A percentile compares a stretch with the other conserved stretches of the same genome.
phyloP scores from a whole-genome alignment of 2,888 invertebrate species.

The Mactromeris polynyma region DNA sequence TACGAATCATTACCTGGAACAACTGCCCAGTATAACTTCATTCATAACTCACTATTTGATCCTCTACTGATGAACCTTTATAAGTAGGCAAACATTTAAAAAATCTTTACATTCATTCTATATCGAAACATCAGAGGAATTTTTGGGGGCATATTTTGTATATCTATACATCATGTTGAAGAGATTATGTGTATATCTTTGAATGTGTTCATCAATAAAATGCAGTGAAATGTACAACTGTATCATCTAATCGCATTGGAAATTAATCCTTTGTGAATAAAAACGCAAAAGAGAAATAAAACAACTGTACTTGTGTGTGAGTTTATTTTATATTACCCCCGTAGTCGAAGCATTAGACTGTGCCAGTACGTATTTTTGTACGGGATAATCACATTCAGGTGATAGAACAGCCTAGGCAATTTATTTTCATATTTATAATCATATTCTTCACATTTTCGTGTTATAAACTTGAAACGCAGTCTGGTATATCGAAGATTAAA shows the following conservation, averaged over 20 bases:
- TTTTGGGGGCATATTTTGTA: slow-evolving; percentile 1
- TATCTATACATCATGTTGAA: background rate
- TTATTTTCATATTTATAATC: background rate
- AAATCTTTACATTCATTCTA: background rate
- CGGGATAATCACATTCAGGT: background rate
- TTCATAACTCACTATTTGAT: background rate
- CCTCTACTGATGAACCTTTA: background rate
- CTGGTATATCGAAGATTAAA: background rate
- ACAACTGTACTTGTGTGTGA: background rate
- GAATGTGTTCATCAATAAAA: background rate
- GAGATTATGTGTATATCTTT: background rate
- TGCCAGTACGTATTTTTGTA: background rate
- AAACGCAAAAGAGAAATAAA: background rate
- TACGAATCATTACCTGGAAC: background rate
- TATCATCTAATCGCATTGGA: background rate
- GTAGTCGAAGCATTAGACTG: background rate
- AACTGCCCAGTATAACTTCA: slow-evolving; percentile 1
- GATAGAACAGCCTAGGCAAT: background rate
- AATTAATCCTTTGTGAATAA: background rate
- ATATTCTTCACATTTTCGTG: background rate
- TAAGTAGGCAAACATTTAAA: background rate
- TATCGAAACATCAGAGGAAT: background rate
- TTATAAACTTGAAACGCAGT: background rate
- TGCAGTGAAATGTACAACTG: background rate
- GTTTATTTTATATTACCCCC: background rate